A percentile compares a stretch with the other conserved stretches of the same genome.
Conservation (phyloP, 92 coral and sea anemone species). For the Bergia puertoricense region DNA sequence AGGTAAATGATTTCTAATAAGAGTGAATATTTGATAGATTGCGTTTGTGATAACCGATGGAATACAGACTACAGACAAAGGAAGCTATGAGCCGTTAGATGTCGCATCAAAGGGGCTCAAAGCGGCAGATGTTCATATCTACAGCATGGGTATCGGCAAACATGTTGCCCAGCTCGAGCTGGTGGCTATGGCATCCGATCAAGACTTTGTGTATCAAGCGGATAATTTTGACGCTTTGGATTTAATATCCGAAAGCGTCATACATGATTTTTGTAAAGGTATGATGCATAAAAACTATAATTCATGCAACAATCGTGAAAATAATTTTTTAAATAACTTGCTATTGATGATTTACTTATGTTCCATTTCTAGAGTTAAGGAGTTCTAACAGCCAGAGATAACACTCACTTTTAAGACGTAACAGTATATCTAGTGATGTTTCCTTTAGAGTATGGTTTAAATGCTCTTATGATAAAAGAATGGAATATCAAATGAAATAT, state of each 20-base stretch:
- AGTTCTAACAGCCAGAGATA: too few relatives aligned
- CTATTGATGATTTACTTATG: too few relatives aligned
- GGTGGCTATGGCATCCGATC: slow-evolving; percentile 18
- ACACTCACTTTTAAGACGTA: not conserved
- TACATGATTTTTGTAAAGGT: slow-evolving; percentile 33
- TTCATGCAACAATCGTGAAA: not conserved
- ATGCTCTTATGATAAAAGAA: not conserved
- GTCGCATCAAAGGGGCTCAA: slow-evolving; percentile 31
- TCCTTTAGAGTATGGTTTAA: not conserved
- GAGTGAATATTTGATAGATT: not conserved
- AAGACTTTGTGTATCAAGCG: slow-evolving; percentile 12
- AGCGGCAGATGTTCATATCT: slow-evolving; percentile 36
- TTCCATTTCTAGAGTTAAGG: too few relatives aligned
- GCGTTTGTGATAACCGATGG: slow-evolving; percentile 43
- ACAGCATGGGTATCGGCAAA: slow-evolving; percentile 32
- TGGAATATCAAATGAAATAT: too few relatives aligned
- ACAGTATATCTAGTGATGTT: not conserved
- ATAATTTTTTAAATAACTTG: too few relatives aligned
- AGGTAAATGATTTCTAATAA: not conserved
- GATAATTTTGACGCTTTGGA: slow-evolving; percentile 14
- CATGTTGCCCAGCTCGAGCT: slow-evolving; percentile 18
- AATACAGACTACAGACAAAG: slow-evolving; percentile 33
- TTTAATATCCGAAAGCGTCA: not conserved
- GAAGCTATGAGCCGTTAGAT: slow-evolving; percentile 17
- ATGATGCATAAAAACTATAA: not conserved